Conservation (phyloP, 2,797 vertebrate species). For the Falco cherrug region DNA sequence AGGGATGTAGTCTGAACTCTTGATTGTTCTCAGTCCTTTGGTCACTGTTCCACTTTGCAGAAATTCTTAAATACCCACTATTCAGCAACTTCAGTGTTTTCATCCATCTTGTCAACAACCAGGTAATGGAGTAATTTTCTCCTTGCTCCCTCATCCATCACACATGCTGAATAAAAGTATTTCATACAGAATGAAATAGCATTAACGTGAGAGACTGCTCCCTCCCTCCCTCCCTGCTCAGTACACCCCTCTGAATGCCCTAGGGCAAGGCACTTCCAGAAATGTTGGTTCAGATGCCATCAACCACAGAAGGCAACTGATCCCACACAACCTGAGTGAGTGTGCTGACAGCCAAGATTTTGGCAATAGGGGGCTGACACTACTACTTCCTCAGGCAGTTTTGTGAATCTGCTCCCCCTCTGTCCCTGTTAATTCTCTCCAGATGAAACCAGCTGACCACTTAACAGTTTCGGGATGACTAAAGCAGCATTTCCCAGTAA, state of each 20-base stretch:
- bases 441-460: conserved; percentile 20
- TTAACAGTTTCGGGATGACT: conserved; percentile 49
- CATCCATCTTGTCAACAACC: conserved; percentile 30
- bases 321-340: background rate
- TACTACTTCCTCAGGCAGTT: conserved; percentile 13
- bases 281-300: conserved; percentile 17
- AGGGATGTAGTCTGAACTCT: background rate
- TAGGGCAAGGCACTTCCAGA: conserved; percentile 18
- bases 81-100: conserved; percentile 1
- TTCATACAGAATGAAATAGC: background rate
- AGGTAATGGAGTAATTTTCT: conserved; percentile 43
- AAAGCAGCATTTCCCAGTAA: conserved; percentile 23
- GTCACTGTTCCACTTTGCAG: background rate
- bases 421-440: background rate
- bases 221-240: background rate
- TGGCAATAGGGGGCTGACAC: background rate
- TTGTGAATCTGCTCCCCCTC: background rate
- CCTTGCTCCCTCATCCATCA: background rate
- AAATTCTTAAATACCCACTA: background rate
- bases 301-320: background rate
- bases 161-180: background rate
- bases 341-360: background rate
- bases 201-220: background rate
- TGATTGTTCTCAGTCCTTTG: background rate
- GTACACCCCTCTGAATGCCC: background rate